These are phyloP conservation scores for Orthosia cruda DNA, from an alignment of 2,888 invertebrate species.

Conservation along the genomic window DNA sequence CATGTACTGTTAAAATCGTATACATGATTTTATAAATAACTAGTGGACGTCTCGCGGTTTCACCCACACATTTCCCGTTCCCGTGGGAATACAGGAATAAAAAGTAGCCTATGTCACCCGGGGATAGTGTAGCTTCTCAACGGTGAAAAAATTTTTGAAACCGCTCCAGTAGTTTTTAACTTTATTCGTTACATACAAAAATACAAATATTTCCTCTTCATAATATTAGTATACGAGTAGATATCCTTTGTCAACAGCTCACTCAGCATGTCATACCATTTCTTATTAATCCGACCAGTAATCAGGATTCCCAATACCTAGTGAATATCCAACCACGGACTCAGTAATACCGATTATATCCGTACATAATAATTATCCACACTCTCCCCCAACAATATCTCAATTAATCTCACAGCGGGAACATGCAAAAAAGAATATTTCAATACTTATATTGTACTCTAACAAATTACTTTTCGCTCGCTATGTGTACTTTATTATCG, in stretches of 20 bases:
- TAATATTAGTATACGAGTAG: no score
- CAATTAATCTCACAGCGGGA: conserved; percentile 56
- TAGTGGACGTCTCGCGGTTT: no score
- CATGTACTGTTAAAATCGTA: no score
- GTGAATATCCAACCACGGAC: not conserved
- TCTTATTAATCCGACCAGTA: not conserved
- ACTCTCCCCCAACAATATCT: conserved; percentile 13
- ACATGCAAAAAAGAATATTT: conserved; percentile 55
- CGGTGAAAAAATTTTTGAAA: no score
- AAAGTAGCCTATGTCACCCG: no score
- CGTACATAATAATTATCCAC: conserved; percentile 12
- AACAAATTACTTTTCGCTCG: conserved; percentile 65
- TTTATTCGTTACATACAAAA: no score
- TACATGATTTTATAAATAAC: no score
- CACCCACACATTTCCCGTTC: no score
- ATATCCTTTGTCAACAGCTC: conserved; percentile 1
- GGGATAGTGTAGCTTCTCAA: no score
- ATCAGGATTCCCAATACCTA: not conserved
- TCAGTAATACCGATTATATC: not conserved
- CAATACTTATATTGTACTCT: conserved; percentile 61
- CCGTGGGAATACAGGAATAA: no score
- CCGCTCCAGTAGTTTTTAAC: no score
- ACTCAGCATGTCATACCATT: conserved; percentile 24
- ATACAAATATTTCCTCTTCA: no score
- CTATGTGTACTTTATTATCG: conserved; percentile 54